A percentile compares a stretch with the other conserved stretches of the same genome.
phyloP scores from a whole-genome alignment of 1,140 invertebrate species.

The Vanessa atalanta region DNA sequence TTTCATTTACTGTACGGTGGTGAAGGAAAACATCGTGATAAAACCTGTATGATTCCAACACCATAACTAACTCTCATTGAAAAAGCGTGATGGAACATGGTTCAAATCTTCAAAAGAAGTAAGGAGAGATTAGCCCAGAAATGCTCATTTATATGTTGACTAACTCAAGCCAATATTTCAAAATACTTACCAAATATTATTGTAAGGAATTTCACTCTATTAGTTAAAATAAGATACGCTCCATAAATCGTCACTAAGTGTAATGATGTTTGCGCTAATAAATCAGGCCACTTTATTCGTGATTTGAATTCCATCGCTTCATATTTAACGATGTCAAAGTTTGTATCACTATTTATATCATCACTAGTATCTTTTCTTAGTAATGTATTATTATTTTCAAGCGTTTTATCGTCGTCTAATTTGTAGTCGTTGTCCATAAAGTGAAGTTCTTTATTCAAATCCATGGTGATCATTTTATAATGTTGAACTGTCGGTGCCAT shows the following conservation, averaged over 20 bases:
- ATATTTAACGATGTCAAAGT: conserved; percentile 66
- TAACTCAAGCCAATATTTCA: not conserved
- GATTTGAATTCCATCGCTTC: conserved; percentile 82
- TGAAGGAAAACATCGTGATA: too few relatives aligned
- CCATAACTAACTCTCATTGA: too few relatives aligned
- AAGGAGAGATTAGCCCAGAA: too few relatives aligned
- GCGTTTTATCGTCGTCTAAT: conserved; percentile 41
- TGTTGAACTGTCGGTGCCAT: conserved; percentile 67
- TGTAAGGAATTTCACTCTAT: conserved; percentile 84
- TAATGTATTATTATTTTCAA: conserved; percentile 57
- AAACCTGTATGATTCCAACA: too few relatives aligned
- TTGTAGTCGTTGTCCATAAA: conserved; percentile 39
- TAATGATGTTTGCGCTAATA: conserved; percentile 84
- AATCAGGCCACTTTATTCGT: conserved; percentile 85
- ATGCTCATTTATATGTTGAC: too few relatives aligned
- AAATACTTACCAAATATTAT: conserved; percentile 86
- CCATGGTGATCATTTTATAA: conserved; percentile 44
- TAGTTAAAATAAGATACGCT: conserved; percentile 83
- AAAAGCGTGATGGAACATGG: too few relatives aligned
- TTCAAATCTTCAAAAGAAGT: too few relatives aligned
- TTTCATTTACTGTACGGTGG: too few relatives aligned
- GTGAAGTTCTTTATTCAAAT: conserved; percentile 50
- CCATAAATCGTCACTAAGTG: conserved; percentile 87
- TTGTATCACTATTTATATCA: conserved; percentile 48
- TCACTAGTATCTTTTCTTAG: conserved; percentile 47